phyloP scores from a whole-genome alignment of 2,113 vertebrate species.

The Nothobranchius kuhntae region DNA sequence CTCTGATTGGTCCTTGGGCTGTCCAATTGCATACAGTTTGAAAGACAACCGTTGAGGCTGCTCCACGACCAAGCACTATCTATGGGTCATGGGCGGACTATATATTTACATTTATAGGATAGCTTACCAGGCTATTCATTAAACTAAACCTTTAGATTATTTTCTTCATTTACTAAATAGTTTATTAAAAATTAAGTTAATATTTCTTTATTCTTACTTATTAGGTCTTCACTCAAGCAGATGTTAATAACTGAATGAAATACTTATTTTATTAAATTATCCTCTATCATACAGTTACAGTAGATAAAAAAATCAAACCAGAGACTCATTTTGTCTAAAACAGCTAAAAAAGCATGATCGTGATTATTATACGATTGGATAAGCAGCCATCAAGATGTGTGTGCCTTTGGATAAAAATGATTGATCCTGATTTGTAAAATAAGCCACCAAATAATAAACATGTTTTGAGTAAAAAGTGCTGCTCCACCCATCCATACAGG shows the following conservation, averaged over 20 bases:
- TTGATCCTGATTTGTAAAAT: neutral
- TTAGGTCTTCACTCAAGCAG: neutral
- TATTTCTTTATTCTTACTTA: neutral
- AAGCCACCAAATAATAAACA: neutral
- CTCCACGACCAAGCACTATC: no score
- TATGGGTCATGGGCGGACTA: no score
- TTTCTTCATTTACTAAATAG: no score
- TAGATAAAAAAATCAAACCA: neutral
- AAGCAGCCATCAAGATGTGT: constrained; percentile 24
- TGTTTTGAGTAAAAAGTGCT: constrained; percentile 55
- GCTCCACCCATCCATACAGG: constrained; percentile 67
- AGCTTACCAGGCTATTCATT: no score
- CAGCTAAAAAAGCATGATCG: constrained; percentile 27
- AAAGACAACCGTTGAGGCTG: no score
- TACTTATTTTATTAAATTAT: neutral
- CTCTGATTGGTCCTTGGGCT: no score
- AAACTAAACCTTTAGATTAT: no score
- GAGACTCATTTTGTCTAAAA: neutral
- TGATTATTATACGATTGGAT: constrained; percentile 42
- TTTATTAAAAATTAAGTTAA: no score
- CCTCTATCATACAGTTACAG: neutral
- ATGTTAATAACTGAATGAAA: neutral
- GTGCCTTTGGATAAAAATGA: neutral
- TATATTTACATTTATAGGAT: no score
- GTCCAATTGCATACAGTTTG: no score